A percentile compares a stretch with the other conserved stretches of the same genome.
These are phyloP conservation scores for Sphaerophoria rueppellii DNA, from an alignment of 2,888 invertebrate species.

Conservation along the genomic window DNA sequence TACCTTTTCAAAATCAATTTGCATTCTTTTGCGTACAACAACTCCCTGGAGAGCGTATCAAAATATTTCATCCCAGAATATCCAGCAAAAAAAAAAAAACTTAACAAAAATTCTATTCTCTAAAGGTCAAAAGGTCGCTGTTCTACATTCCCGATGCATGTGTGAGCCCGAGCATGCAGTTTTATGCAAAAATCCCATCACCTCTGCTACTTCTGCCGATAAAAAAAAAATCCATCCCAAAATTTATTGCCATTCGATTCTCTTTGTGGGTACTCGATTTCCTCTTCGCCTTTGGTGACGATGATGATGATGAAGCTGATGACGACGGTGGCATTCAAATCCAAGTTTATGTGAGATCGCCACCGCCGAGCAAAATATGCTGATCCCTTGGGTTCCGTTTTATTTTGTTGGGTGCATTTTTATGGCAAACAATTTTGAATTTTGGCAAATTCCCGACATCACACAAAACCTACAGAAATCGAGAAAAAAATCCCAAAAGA, in stretches of 20 bases:
- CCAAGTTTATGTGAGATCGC: conserved; percentile 38
- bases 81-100: conserved; percentile 26
- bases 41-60: conserved; percentile 64
- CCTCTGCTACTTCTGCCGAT: not conserved
- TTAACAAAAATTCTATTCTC: conserved; percentile 40
- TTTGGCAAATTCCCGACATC: conserved; percentile 66
- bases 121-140: conserved; percentile 64
- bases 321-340: conserved; percentile 32
- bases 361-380: conserved; percentile 9
- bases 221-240: conserved; percentile 37
- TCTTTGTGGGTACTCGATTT: not conserved
- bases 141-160: conserved; percentile 58
- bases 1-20: conserved; percentile 42
- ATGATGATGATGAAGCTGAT: not conserved
- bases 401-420: conserved; percentile 30
- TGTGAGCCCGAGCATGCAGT: not conserved
- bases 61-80: conserved; percentile 46
- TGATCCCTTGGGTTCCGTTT: conserved; percentile 22
- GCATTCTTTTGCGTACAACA: conserved; percentile 10
- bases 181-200: conserved; percentile 65
- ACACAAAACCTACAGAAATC: not conserved
- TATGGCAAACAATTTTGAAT: conserved; percentile 66
- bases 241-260: conserved; percentile 53
- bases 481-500: conserved; percentile 16
- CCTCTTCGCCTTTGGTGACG: conserved; percentile 1